Evolutionary conservation across 2,113 vertebrate genomes (phyloP).

Genomic region (Ptilorrhoa leucosticta): DNA sequence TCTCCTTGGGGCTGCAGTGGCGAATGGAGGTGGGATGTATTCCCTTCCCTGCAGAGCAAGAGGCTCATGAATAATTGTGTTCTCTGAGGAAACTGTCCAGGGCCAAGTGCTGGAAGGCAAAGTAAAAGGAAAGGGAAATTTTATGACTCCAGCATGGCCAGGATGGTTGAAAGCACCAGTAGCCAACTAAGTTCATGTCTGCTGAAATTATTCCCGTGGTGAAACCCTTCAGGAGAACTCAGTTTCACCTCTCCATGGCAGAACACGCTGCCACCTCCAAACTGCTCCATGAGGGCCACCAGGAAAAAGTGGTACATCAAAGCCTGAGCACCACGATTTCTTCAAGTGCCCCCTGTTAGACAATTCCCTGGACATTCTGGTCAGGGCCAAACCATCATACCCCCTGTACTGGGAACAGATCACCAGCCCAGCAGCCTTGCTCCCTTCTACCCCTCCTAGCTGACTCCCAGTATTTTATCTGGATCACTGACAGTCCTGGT

Average conservation of each 20-base stretch:
- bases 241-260: neutral
- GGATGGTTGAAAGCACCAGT: neutral
- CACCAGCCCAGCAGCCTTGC: neutral
- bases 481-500: neutral
- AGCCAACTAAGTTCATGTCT: neutral
- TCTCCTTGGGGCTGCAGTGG: neutral
- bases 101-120: neutral
- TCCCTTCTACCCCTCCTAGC: neutral
- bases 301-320: neutral
- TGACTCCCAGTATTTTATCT: neutral
- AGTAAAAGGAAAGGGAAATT: neutral
- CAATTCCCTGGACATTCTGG: neutral
- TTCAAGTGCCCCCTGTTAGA: rapidly evolving
- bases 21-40: neutral
- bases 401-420: neutral
- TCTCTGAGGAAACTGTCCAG: neutral
- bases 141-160: neutral
- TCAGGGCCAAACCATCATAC: neutral
- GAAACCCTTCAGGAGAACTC: neutral
- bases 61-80: neutral
- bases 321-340: rapidly evolving
- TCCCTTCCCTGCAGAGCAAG: neutral
- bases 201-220: neutral
- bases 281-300: rapidly evolving
- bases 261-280: neutral